A percentile compares a stretch with the other conserved stretches of the same genome.
These are phyloP conservation scores for Bufo bufo DNA, from an alignment of 2,113 vertebrate species.

Conservation along the genomic window DNA sequence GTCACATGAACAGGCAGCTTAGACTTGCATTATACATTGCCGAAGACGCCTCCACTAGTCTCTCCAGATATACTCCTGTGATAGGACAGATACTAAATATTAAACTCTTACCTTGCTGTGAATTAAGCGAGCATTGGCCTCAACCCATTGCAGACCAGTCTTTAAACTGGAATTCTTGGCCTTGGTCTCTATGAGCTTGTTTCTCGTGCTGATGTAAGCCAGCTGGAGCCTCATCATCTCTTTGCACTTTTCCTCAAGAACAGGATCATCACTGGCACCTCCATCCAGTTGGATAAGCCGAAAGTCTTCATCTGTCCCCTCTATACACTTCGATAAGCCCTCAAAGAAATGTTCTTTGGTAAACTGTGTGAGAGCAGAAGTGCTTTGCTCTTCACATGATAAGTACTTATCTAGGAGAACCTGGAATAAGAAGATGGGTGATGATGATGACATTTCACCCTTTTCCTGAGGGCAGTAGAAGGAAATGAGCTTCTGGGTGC, in stretches of 20 bases:
- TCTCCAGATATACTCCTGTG: too few relatives aligned
- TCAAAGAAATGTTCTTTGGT: slow-evolving; percentile 77
- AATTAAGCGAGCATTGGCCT: slow-evolving; percentile 68
- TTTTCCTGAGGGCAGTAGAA: slow-evolving; percentile 67
- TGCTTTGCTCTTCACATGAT: slow-evolving; percentile 82
- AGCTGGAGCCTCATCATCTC: slow-evolving; percentile 83
- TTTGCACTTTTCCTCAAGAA: slow-evolving; percentile 66
- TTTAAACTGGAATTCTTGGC: slow-evolving; percentile 75
- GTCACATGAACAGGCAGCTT: too few relatives aligned
- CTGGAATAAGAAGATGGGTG: slow-evolving; percentile 77
- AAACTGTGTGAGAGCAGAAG: slow-evolving; percentile 76
- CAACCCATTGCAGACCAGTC: slow-evolving; percentile 75
- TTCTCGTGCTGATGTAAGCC: slow-evolving; percentile 78
- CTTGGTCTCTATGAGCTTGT: slow-evolving; percentile 78
- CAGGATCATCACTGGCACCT: slow-evolving; percentile 59
- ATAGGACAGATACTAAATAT: too few relatives aligned
- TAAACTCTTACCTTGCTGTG: slow-evolving; percentile 68
- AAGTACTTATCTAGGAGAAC: slow-evolving; percentile 81
- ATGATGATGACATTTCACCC: slow-evolving; percentile 32
- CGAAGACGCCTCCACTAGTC: too few relatives aligned
- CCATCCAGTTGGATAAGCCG: slow-evolving; percentile 74
- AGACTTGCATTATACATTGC: too few relatives aligned
- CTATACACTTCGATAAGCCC: slow-evolving; percentile 72
- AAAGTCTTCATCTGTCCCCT: slow-evolving; percentile 76
- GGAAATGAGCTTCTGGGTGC: slow-evolving; percentile 71